Base-by-base conservation (phyloP, 2,888 invertebrate genomes). In the Nemotelus nigrinus region DNA sequence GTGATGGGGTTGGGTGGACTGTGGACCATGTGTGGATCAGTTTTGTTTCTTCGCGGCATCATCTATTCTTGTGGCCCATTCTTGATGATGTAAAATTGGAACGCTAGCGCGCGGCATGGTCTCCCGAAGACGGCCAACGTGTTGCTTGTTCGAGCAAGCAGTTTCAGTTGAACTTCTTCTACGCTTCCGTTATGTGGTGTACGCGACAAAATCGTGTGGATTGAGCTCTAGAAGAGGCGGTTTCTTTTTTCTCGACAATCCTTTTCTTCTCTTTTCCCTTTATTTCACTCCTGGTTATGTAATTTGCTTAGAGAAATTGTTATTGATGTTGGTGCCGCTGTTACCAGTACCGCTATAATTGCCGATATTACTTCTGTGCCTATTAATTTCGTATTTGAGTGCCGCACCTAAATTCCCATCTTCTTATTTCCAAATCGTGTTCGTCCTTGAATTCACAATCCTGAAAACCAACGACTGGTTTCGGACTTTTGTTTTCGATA, bases 121-220 rank as follows among this genome's bases (percentile, higher is more conserved):
- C 8, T n/a, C 41, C 43, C 47, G 7, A 60, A 39, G 44, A 60
- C 48, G 67, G 77, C 81, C 81, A 82, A 82, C 82, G 80, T 82
- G 82, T 82, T 82, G 82, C 82, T 82, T 81, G 80, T 80, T 78
- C 79, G 43, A 48, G 78, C 78, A 77, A 79, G 75, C 79, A 79
- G 72, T 79, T 79, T 82, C 81, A 82, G 82, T 82, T 82, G 81
- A 82, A 81, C 80, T 80, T 82, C 81, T 81, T 80, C 80, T 80
- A 81, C 81, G 81, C 80, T 81, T 81, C 81, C 81, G 80, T 82
- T 79, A 82, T 81, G 82, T 81, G 81, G 81, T 81, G 80, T 81
- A 80, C 79, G 81, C 78, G 76, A 63, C 72, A 64, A 45, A 74
- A 63, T 50, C 63, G 60, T 63, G 74, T 74, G 74, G 74, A 60